Conservation (phyloP, 2,113 vertebrate genomes). For the Notothenia rossii region DNA sequence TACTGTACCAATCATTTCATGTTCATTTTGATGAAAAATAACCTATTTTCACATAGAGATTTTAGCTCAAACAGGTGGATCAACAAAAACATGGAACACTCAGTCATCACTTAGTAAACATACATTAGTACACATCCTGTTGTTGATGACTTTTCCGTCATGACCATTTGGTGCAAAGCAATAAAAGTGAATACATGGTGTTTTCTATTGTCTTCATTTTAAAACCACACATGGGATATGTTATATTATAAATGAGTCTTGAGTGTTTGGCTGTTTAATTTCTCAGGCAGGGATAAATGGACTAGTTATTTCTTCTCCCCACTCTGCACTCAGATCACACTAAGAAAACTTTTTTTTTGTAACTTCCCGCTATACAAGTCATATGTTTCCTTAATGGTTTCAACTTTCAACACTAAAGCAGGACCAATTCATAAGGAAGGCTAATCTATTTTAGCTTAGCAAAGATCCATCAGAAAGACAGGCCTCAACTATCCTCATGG, state of each 20-base stretch:
- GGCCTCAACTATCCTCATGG: too few species aligned
- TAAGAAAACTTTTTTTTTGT: too few species aligned
- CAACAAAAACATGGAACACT: conserved; percentile 8
- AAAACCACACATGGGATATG: neutral
- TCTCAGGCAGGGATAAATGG: neutral
- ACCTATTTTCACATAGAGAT: conserved; percentile 42
- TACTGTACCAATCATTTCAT: conserved; percentile 6
- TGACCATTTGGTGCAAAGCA: conserved; percentile 86
- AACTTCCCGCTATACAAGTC: too few species aligned
- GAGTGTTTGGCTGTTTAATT: neutral
- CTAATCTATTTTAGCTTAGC: too few species aligned
- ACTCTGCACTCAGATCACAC: too few species aligned
- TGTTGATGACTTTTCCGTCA: conserved; percentile 80
- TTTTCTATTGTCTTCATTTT: conserved; percentile 19
- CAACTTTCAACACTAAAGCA: too few species aligned
- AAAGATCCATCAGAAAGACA: too few species aligned
- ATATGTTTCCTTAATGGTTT: too few species aligned
- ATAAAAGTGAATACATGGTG: conserved; percentile 84
- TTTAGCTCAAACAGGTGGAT: neutral
- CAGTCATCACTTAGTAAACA: conserved; percentile 3
- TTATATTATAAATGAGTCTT: neutral
- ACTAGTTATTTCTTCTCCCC: neutral
- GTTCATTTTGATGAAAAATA: conserved; percentile 36
- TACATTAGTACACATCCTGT: conserved; percentile 44
- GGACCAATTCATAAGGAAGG: too few species aligned